Conservation (phyloP, 2,888 invertebrate genomes). For the Trisateles emortualis region DNA sequence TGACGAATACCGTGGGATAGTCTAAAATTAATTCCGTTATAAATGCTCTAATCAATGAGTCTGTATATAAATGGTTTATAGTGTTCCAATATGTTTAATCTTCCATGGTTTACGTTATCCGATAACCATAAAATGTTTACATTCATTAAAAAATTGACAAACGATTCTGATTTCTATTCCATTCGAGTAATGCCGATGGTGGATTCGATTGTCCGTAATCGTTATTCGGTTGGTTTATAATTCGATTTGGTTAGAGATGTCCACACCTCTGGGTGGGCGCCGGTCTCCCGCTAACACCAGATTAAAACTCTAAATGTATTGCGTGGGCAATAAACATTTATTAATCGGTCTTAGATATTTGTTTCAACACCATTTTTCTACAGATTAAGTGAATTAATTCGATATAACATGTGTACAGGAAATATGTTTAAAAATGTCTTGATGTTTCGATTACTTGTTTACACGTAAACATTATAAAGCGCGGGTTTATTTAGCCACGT, state of each 20-base stretch:
- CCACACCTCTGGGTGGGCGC: conserved; percentile 84
- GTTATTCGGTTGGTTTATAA: conserved; percentile 64
- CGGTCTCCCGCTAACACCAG: conserved; percentile 76
- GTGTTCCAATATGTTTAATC: conserved; percentile 67
- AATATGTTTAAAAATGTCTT: conserved; percentile 39
- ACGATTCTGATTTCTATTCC: conserved; percentile 52
- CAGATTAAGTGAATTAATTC: conserved; percentile 69
- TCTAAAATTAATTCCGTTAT: conserved; percentile 51
- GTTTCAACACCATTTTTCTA: conserved; percentile 73
- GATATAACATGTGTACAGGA: conserved; percentile 57
- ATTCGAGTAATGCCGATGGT: conserved; percentile 27
- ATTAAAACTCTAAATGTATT: conserved; percentile 74
- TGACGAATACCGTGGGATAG: conserved; percentile 51
- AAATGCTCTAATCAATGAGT: conserved; percentile 65
- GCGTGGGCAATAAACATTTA: conserved; percentile 78
- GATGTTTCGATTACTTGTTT: conserved; percentile 39
- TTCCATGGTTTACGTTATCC: conserved; percentile 63
- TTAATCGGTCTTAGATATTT: conserved; percentile 75
- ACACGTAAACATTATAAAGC: conserved; percentile 43
- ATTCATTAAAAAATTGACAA: conserved; percentile 17
- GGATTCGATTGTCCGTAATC: conserved; percentile 28
- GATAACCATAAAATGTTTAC: conserved; percentile 42
- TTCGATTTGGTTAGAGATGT: conserved; percentile 80
- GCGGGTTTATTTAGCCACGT: conserved; percentile 3
- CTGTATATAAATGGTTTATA: conserved; percentile 67